A percentile compares a stretch with the other conserved stretches of the same genome.
Conservation (phyloP, 2,797 vertebrate genomes). For the Heteromormyrus szaboi region DNA sequence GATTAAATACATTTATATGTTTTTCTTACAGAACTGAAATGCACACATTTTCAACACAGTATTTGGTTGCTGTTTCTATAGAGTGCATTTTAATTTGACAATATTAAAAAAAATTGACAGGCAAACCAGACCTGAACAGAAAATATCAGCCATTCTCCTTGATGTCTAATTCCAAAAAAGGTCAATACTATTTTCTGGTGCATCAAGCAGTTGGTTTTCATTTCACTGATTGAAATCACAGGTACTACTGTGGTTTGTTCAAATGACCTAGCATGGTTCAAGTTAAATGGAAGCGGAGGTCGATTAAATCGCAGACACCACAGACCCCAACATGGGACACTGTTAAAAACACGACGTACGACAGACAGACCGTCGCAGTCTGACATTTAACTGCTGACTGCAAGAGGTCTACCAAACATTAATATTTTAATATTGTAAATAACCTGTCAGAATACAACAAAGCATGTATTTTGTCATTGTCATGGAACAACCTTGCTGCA, state of each 20-base stretch:
- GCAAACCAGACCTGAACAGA: not conserved
- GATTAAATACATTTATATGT: not conserved
- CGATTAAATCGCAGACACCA: not conserved
- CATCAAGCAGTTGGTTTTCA: not conserved
- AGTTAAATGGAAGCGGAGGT: not conserved
- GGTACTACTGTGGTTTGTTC: not conserved
- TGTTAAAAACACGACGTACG: not conserved
- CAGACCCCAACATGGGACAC: not conserved
- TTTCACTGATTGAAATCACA: not conserved
- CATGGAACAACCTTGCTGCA: not conserved
- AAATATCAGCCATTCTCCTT: not conserved
- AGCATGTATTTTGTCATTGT: not conserved
- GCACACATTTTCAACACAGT: not conserved
- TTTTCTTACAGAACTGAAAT: not conserved
- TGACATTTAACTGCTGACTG: not conserved
- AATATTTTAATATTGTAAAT: conserved; percentile 5
- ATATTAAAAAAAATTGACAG: not conserved
- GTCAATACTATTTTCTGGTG: not conserved
- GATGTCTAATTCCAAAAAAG: not conserved
- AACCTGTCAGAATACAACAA: not conserved
- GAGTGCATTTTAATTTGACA: not conserved
- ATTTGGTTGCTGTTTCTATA: not conserved
- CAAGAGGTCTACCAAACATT: not conserved
- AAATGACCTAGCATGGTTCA: not conserved
- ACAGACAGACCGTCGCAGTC: not conserved